phyloP scores from a whole-genome alignment of 1,140 invertebrate genomes.

The Anastrepha ludens region DNA sequence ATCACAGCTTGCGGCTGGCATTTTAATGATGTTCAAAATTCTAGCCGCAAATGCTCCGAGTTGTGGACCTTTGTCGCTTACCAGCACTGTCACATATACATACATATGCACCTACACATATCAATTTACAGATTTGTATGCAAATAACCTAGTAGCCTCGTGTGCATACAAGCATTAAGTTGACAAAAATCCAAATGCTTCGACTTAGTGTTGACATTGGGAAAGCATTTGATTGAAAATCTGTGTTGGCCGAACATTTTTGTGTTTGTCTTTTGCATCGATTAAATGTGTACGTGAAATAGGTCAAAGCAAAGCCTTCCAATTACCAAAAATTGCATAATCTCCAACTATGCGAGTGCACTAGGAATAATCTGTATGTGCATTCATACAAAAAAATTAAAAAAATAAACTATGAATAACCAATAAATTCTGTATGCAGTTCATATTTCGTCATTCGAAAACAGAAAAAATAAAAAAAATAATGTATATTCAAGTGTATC shows the following conservation, averaged over 20 bases:
- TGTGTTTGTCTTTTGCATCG: background rate
- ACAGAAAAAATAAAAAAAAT: too few species aligned
- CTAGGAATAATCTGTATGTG: too few species aligned
- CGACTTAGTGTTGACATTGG: constrained; percentile 10
- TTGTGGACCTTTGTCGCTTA: constrained; percentile 45
- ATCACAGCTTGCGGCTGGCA: constrained; percentile 51
- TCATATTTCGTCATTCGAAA: too few species aligned
- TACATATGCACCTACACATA: background rate
- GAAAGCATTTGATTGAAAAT: background rate
- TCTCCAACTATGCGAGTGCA: too few species aligned
- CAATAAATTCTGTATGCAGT: too few species aligned
- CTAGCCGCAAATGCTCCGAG: constrained; percentile 36
- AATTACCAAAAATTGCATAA: too few species aligned
- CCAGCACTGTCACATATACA: background rate
- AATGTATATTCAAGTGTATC: too few species aligned
- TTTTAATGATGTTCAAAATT: constrained; percentile 50
- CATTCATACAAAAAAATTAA: too few species aligned
- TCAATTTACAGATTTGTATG: background rate
- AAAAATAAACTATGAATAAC: too few species aligned
- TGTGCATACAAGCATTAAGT: constrained; percentile 18
- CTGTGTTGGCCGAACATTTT: background rate
- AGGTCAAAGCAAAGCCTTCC: too few species aligned
- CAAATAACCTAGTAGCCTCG: constrained; percentile 8
- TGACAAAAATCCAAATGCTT: background rate
- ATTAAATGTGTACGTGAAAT: background rate